A percentile compares a stretch with the other conserved stretches of the same genome.
Evolutionary conservation across 2,888 invertebrate species (phyloP).

Genomic region (Limnephilus rhombicus): DNA sequence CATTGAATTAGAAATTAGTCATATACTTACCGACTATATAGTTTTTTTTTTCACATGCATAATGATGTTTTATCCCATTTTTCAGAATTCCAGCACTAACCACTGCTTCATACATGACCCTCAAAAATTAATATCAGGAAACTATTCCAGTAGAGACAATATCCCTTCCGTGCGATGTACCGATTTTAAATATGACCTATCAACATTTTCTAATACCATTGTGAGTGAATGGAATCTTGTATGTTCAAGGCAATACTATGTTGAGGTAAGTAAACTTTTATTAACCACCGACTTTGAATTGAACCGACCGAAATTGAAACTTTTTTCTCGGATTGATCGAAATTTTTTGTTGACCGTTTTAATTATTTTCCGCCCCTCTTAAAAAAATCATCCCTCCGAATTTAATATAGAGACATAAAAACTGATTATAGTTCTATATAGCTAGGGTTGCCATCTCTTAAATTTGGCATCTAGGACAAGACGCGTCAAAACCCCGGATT

Average conservation of each 20-base stretch:
- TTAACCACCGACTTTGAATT: too few species aligned
- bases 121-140: slow-evolving; percentile 69
- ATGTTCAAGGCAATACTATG: slow-evolving; percentile 78
- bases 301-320: too few species aligned
- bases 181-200: slow-evolving; percentile 77
- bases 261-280: slow-evolving; percentile 72
- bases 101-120: slow-evolving; percentile 75
- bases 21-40: background rate
- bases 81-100: slow-evolving; percentile 70
- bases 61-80: background rate
- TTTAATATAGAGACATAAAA: too few species aligned
- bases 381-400: too few species aligned
- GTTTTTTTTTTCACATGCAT: background rate
- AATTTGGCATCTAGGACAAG: too few species aligned
- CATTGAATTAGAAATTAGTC: too few species aligned
- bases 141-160: slow-evolving; percentile 66
- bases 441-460: too few species aligned
- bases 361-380: too few species aligned
- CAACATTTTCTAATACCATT: slow-evolving; percentile 80
- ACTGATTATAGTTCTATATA: too few species aligned
- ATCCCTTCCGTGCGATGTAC: slow-evolving; percentile 68
- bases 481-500: too few species aligned
- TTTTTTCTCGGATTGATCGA: too few species aligned
- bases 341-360: too few species aligned
- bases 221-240: slow-evolving; percentile 83